Evolutionary conservation across 2,888 invertebrate genomes (phyloP).

Genomic region (Malacosoma neustria): DNA sequence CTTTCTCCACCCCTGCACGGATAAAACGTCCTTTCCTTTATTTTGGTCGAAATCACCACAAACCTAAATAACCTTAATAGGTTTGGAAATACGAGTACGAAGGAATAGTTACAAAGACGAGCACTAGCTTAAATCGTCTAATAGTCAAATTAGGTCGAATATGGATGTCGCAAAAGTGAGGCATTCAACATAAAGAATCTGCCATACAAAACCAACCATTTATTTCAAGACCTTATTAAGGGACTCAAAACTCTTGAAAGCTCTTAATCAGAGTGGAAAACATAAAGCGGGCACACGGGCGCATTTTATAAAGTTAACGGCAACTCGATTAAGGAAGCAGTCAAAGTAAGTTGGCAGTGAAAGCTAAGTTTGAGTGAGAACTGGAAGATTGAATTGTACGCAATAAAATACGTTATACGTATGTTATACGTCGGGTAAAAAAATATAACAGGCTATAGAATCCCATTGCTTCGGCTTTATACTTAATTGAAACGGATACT

Average conservation of each 20-base stretch:
- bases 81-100: too few species aligned
- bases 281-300: slow-evolving; percentile 59
- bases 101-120: too few species aligned
- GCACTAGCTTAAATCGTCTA: too few species aligned
- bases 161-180: neutral
- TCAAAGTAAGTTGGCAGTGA: slow-evolving; percentile 46
- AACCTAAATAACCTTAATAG: too few species aligned
- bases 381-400: slow-evolving; percentile 40
- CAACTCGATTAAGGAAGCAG: slow-evolving; percentile 60
- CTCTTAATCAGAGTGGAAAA: slow-evolving; percentile 56
- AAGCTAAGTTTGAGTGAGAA: slow-evolving; percentile 38
- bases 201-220: slow-evolving; percentile 26
- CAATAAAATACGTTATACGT: too few species aligned
- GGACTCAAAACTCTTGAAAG: slow-evolving; percentile 50
- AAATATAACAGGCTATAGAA: too few species aligned
- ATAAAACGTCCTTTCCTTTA: too few species aligned
- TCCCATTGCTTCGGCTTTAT: too few species aligned
- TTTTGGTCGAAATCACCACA: too few species aligned
- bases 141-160: neutral
- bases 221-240: slow-evolving; percentile 40
- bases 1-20: too few species aligned
- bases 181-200: neutral
- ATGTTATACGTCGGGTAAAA: too few species aligned
- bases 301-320: slow-evolving; percentile 61
- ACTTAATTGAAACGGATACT: too few species aligned